Evolutionary conservation across 2,888 invertebrate genomes (phyloP), one percentile per base, ranked within the genome.

Genomic region (Lasioglossum pauxillum): DNA sequence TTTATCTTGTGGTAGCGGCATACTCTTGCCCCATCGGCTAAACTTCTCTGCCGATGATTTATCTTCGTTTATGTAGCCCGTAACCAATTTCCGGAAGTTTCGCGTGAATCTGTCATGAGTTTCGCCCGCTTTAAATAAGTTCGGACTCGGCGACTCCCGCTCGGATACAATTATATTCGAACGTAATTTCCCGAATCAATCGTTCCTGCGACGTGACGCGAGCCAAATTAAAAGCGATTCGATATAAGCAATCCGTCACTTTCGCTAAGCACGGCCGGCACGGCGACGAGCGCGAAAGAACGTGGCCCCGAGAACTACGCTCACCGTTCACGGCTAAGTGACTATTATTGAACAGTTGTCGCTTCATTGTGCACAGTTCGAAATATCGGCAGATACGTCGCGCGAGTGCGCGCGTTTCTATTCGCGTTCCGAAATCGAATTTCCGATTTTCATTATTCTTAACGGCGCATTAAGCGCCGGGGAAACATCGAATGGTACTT

Each of bases 1-100:
- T 87, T 87, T 87, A 87, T 87, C 87, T 87, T 81, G 67, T 74
- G 77, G 78, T 23, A 60, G 60, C 73, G 35, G 78, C 71, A n/a
- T 78, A 78, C 78, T 81, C 78, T 80, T 78, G 80, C 84, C 44
- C 67, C 41, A 38, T 73, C 75, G 80, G 53, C 80, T 44, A 78
- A 78, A 89, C 83, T 89, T 89, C 84, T 75, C 38, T 67, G 57
- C 82, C 83, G 79, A 83, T 89, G 89, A 89, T 85, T 87, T 87
- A 84, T 81, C 82, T 84, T 82, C 83, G 84, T 89, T 89, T 85
- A 83, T 75, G 83, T 75, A 73, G 75, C 76, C 75, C 81, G 84
- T 88, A 88, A 88, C 83, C 83, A 87, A 87, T 87, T 88, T 82
- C 82, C 83, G 85, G 44, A 80, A 81, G 75, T 84, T 83, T 57